Evolutionary conservation across 2,797 vertebrate species (phyloP).

Genomic region (Pangasius djambal): DNA sequence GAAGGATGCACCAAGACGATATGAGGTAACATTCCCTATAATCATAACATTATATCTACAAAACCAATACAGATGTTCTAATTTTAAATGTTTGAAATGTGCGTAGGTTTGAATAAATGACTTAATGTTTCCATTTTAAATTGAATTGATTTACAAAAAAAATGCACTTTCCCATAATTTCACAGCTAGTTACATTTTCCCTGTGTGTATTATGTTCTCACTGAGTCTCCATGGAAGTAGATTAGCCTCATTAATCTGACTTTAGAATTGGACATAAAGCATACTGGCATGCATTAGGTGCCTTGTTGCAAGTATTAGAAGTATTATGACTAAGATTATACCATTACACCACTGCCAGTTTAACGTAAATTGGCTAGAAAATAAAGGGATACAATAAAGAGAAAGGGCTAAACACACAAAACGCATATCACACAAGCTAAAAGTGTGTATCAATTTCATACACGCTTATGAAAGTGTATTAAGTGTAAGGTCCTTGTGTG

Average conservation of each 20-base stretch:
- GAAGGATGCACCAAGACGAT: constrained; percentile 60
- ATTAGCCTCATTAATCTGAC: neutral
- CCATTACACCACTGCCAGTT: neutral
- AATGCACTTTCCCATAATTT: neutral
- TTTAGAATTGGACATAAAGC: neutral
- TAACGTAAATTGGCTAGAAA: neutral
- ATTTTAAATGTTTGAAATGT: neutral
- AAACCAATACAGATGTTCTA: neutral
- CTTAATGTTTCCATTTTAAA: neutral
- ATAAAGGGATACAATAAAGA: neutral
- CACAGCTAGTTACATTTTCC: neutral
- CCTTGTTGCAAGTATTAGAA: neutral
- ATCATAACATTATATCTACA: neutral
- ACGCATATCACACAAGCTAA: neutral
- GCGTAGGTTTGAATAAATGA: neutral
- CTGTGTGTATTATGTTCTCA: neutral
- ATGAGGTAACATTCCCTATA: constrained; percentile 53
- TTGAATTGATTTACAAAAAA: neutral
- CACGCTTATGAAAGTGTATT: neutral
- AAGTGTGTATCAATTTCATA: neutral
- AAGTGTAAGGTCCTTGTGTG: neutral
- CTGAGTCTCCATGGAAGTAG: neutral
- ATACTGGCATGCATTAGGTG: neutral
- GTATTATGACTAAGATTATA: neutral
- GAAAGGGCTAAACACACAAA: neutral